Evolutionary conservation across 2,888 invertebrate species (phyloP).

Genomic region (Taphrorychus bicolor): DNA sequence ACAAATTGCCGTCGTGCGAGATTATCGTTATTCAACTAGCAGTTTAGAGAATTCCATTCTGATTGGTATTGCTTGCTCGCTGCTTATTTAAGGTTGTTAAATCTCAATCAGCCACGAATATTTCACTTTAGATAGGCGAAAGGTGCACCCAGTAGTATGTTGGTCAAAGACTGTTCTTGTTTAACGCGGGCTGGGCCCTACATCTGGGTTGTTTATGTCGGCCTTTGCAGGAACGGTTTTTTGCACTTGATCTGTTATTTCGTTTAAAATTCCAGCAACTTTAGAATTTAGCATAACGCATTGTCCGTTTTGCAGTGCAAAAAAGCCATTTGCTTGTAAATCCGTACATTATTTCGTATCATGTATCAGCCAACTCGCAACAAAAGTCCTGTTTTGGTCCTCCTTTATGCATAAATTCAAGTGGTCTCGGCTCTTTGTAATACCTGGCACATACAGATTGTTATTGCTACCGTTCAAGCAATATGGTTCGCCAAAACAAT

Average conservation of each 20-base stretch:
- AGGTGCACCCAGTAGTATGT: not conserved
- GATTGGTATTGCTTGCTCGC: constrained; percentile 1
- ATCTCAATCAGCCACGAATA: constrained; percentile 9
- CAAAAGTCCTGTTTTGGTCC: not conserved
- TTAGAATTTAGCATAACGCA: not conserved
- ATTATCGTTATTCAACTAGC: constrained; percentile 14
- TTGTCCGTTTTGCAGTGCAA: not conserved
- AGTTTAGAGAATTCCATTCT: constrained; percentile 16
- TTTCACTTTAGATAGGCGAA: not conserved
- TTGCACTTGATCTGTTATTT: not conserved
- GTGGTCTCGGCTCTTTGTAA: not conserved
- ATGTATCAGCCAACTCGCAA: not conserved
- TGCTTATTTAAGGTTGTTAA: constrained; percentile 7
- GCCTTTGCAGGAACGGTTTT: not conserved
- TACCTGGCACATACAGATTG: not conserved
- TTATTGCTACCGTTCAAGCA: constrained; percentile 3
- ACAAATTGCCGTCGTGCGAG: constrained; percentile 23
- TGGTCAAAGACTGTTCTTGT: constrained; percentile 2
- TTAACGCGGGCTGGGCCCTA: not conserved
- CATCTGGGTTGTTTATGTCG: not conserved
- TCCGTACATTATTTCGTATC: not conserved
- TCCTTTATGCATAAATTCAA: not conserved
- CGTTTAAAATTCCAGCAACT: not conserved
- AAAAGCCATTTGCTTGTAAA: constrained; percentile 3
- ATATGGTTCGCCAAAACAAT: constrained; percentile 12